Percentiles rank a stretch among this genome's conserved stretches.
Conservation (phyloP, 2,888 invertebrate genomes). For the Monoplex corrugatus region DNA sequence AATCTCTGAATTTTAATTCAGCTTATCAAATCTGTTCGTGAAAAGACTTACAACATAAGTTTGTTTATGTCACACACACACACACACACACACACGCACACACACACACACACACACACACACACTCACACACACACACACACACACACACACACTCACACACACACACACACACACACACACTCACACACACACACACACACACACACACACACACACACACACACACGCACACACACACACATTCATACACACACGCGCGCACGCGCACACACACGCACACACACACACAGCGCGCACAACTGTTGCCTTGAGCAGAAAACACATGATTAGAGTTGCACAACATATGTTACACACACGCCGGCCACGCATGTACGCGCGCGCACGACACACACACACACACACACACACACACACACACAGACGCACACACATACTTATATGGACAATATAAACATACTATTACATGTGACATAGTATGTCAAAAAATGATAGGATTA, state of each 20-base stretch:
- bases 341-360: no score
- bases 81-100: neutral
- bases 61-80: neutral
- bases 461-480: no score
- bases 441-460: no score
- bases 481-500: no score
- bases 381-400: no score
- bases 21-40: neutral
- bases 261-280: no score
- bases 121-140: constrained; percentile 6
- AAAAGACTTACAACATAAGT: neutral
- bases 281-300: no score
- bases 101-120: constrained; percentile 11
- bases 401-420: no score
- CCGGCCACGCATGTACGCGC: no score
- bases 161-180: neutral
- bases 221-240: neutral
- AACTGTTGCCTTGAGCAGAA: neutral
- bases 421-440: no score
- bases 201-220: neutral
- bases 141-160: neutral
- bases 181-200: neutral
- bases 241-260: neutral
- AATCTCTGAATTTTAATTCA: no score
- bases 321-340: neutral